Evolutionary conservation across 2,797 vertebrate genomes (phyloP).

Genomic region (Pogonophryne albipinna): DNA sequence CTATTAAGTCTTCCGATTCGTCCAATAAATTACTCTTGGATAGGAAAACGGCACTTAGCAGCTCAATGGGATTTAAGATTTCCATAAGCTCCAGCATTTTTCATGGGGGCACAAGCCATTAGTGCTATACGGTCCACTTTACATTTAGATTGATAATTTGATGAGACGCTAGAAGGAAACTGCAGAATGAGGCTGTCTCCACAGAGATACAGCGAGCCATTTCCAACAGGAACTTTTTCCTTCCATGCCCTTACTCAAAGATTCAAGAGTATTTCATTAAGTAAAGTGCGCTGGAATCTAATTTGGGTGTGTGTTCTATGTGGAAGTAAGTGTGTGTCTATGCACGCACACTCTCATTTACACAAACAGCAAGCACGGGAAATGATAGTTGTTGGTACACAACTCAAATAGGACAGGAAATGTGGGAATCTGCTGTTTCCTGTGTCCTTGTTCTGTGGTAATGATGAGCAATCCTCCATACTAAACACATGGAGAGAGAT

Average conservation of each 20-base stretch:
- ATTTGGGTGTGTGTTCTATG: conserved; percentile 54
- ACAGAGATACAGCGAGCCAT: conserved; percentile 59
- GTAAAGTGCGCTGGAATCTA: conserved; percentile 61
- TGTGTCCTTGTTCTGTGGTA: conserved; percentile 39
- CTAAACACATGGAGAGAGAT: conserved; percentile 35
- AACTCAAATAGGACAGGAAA: conserved; percentile 44
- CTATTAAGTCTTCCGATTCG: conserved; percentile 48
- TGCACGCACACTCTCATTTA: conserved; percentile 6
- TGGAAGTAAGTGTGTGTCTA: conserved; percentile 11
- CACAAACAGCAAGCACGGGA: conserved; percentile 43
- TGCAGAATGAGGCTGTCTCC: conserved; percentile 59
- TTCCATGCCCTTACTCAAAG: conserved; percentile 44
- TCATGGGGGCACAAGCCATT: conserved; percentile 29
- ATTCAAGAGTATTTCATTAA: conserved; percentile 82
- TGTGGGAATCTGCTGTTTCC: conserved; percentile 53
- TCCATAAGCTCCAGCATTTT: conserved; percentile 44
- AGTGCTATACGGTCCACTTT: conserved; percentile 63
- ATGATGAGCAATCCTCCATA: conserved; percentile 54
- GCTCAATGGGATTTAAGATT: conserved; percentile 40
- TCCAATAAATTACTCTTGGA: conserved; percentile 46
- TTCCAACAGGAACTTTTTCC: conserved; percentile 34
- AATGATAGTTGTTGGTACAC: conserved; percentile 42
- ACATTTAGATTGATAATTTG: conserved; percentile 78
- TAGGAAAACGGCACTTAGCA: conserved; percentile 39
- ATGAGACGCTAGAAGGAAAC: conserved; percentile 57